phyloP scores from a whole-genome alignment of 1,140 invertebrate species.

The Meteorus sp. region DNA sequence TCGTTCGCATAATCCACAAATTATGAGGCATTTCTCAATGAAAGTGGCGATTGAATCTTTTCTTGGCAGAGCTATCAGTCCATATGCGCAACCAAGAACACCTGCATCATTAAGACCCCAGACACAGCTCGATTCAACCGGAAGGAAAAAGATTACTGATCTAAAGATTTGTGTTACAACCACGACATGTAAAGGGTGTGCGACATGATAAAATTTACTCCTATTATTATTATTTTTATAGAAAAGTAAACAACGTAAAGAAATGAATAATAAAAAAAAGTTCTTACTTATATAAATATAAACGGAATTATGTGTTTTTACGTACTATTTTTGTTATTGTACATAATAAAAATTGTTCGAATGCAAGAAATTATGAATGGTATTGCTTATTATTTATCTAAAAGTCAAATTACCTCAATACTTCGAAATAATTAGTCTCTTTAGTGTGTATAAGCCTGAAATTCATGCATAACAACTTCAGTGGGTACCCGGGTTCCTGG shows the following conservation, averaged over 20 bases:
- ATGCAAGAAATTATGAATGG: background rate
- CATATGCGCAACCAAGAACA: slow-evolving; percentile 13
- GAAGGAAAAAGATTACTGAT: slow-evolving; percentile 20
- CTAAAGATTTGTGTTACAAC: slow-evolving; percentile 15
- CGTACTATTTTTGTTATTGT: background rate
- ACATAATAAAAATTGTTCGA: background rate
- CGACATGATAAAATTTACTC: background rate
- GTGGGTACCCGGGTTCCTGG: slow-evolving; percentile 1
- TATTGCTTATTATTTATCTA: background rate
- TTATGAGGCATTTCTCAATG: slow-evolving; percentile 14
- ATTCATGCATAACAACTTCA: background rate
- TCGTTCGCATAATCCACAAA: slow-evolving; percentile 17
- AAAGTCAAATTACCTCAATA: background rate
- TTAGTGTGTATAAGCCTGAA: background rate
- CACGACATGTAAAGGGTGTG: slow-evolving; percentile 6
- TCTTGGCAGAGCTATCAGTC: slow-evolving; percentile 13
- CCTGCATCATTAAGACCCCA: slow-evolving; percentile 15
- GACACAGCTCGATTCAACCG: slow-evolving; percentile 17
- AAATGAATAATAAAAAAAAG: slow-evolving; percentile 2
- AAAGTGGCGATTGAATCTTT: slow-evolving; percentile 17
- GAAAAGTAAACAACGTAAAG: background rate
- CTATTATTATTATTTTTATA: background rate
- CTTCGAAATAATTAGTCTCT: background rate
- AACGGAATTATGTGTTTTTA: slow-evolving; percentile 5
- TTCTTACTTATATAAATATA: background rate